phyloP scores from a whole-genome alignment of 2,888 invertebrate genomes.

The Microctonus aethiopoides region DNA sequence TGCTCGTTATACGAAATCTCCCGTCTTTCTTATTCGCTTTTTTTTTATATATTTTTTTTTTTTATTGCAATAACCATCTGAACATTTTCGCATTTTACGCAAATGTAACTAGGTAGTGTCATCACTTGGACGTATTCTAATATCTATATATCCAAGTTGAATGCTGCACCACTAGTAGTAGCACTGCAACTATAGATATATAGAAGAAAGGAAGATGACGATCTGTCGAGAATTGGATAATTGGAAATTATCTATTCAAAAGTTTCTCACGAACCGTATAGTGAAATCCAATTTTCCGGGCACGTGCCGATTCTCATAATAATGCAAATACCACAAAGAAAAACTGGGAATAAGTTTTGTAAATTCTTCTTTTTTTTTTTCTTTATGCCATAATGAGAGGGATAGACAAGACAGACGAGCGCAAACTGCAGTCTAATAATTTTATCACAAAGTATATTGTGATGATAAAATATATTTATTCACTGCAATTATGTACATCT shows the following conservation, averaged over 20 bases:
- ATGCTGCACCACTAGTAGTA: neutral
- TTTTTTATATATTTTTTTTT: neutral
- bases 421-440: neutral
- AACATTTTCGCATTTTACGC: slow-evolving; percentile 26
- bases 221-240: slow-evolving; percentile 39
- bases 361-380: slow-evolving; percentile 7
- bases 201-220: neutral
- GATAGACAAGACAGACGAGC: neutral
- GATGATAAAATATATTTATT: slow-evolving; percentile 11
- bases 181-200: neutral
- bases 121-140: slow-evolving; percentile 1
- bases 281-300: slow-evolving; percentile 45
- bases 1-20: too few species aligned
- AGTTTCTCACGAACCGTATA: slow-evolving; percentile 34
- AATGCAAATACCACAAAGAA: slow-evolving; percentile 41
- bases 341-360: slow-evolving; percentile 20
- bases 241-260: slow-evolving; percentile 48
- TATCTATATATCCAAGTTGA: neutral
- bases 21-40: neutral
- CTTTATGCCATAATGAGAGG: neutral
- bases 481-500: neutral
- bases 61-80: slow-evolving; percentile 8
- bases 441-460: neutral
- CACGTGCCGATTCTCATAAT: slow-evolving; percentile 41
- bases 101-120: slow-evolving; percentile 18